Evolutionary conservation across 2,797 vertebrate genomes (phyloP).

Genomic region (Lagorchestes hirsutus): DNA sequence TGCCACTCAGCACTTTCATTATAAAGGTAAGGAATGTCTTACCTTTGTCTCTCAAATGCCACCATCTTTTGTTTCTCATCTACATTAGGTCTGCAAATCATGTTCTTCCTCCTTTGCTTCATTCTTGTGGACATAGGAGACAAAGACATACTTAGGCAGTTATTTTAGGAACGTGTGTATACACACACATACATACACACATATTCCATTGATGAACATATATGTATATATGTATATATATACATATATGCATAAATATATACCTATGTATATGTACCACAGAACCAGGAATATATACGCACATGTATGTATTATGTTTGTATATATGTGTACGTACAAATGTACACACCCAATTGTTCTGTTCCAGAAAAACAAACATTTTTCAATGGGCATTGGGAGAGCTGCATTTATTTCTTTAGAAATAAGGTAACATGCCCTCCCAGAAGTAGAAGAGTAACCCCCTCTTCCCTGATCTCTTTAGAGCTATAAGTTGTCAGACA

Average conservation of each 20-base stretch:
- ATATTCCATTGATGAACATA: background rate
- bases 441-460: background rate
- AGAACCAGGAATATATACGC: background rate
- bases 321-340: background rate
- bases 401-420: background rate
- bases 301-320: background rate
- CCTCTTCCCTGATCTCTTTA: background rate
- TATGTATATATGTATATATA: too few relatives aligned
- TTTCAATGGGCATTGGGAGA: background rate
- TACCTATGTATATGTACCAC: background rate
- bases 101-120: background rate
- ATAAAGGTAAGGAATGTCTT: background rate
- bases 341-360: background rate
- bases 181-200: background rate
- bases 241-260: too few relatives aligned
- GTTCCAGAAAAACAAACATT: background rate
- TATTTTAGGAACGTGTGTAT: background rate
- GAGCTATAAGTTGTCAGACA: background rate
- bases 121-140: background rate
- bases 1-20: background rate
- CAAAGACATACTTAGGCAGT: background rate
- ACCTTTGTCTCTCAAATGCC: background rate
- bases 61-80: background rate
- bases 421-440: background rate
- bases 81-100: background rate